Base-by-base conservation (phyloP, 2,113 vertebrate genomes). In the Podiceps cristatus region DNA sequence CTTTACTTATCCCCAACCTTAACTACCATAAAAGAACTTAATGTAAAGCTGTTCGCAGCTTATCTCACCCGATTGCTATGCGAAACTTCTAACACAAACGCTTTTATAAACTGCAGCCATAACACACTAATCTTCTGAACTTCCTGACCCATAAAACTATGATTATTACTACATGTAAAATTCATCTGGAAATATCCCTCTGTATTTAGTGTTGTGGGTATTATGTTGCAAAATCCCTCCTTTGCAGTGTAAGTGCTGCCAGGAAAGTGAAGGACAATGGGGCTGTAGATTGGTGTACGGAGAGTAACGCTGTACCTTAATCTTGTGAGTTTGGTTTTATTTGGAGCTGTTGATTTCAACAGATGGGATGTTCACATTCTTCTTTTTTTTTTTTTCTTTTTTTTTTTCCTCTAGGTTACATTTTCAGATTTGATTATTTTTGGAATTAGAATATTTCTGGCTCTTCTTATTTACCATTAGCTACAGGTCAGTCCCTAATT, bases 61-160 rank as follows among this genome's bases (percentile, higher is more conserved):
- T 98, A 98, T 98, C 98, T 98, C 98, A 98, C 88, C 90, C 88
- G 66, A 95, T 97, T 97, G 97, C 98, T 98, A 98, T 98, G 98
- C 66, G 92, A 63, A 96, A 90, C 88, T 93, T 96, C 91, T 88
- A 96, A 97, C 94, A 96, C 97, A 91, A 98, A 95, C 22, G 59
- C 96, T 94, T 98, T 98, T 93, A 97, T 98, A 82, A 97, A 67
- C 93, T 98, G 93, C 40, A 64, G 81, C 91, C 93, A 45, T 98
- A 98, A 98, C 97, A 96, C 93, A 88, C 94, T 98, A 98, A 98
- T 98, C 97, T 96, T 50, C 96, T 98, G 62, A 97, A 97, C 97
- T 98, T 98, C 98, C 98, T 98, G 98, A 96, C 96, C 89, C 97
- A 96, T 97, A 97, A 97, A 97, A 95, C 79, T 69, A 83, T 97